Conservation (phyloP, 2,797 vertebrate species). For the Malacoctenus gilli region DNA sequence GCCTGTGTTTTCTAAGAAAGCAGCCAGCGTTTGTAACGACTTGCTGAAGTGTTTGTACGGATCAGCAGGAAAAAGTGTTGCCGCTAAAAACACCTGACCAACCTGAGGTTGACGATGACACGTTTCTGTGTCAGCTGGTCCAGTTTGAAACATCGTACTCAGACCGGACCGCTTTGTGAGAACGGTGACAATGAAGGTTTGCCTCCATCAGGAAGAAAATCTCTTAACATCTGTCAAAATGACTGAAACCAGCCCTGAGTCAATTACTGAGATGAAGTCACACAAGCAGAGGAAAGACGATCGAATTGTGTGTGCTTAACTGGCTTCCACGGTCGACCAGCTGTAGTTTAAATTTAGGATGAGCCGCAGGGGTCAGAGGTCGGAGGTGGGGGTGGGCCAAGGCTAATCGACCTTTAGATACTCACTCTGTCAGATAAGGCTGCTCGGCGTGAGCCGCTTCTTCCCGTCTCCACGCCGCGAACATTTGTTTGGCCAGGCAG, state of each 20-base stretch:
- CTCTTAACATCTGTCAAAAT: not conserved
- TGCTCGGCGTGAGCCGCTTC: constrained; percentile 38
- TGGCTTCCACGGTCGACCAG: not conserved
- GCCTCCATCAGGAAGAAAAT: no score
- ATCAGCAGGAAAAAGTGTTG: no score
- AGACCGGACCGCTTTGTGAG: no score
- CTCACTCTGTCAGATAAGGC: constrained; percentile 77
- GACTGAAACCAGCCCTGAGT: no score
- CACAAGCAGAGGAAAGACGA: not conserved
- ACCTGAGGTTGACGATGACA: no score
- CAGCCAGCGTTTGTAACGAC: no score
- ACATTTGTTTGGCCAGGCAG: constrained; percentile 76
- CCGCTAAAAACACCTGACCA: no score
- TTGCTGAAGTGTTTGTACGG: no score
- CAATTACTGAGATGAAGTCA: not conserved
- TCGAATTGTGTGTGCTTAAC: not conserved
- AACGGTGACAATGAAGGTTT: no score
- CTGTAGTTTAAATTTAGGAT: not conserved
- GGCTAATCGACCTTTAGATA: constrained; percentile 22
- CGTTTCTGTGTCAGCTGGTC: no score
- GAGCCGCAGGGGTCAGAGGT: not conserved
- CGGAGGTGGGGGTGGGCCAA: constrained; percentile 1
- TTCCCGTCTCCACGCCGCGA: constrained; percentile 65
- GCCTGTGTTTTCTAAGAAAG: no score
- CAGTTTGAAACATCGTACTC: not conserved